Base-by-base conservation (phyloP, 2,888 invertebrate genomes). In the Drosophila sordidula region DNA sequence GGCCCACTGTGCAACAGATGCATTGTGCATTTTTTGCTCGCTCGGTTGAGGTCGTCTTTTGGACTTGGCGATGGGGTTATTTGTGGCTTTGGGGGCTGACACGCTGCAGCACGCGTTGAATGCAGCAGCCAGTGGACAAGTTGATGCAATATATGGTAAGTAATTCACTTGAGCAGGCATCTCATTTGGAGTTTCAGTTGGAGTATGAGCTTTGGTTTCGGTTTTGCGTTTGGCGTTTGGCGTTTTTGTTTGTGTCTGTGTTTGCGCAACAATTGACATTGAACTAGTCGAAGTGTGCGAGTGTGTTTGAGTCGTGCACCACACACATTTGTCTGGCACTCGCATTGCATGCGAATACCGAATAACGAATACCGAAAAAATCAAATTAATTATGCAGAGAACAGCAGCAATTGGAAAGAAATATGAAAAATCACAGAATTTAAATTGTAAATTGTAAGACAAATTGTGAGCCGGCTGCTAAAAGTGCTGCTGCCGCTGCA, bases 191-290 rank as follows among this genome's bases (percentile, higher is more conserved):
- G 29, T 9, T 29, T 29, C 8, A 29, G 29, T 3, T 22, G 22
- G 22, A 29, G 29, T 29, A 8, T 8, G 29, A 29, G 29, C 8
- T 36, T 38, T 18, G 38, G 34, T 26, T 63, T 52, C 25, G 50
- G 14, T 34, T 61, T 49, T 61, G 47, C 5, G 41, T 14, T 51
- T 56, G 12, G 25, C 6, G 36, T 16, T 16, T 39, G 38, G 8
- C 14, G 25, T 45, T 45, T 58, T 34, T 62, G 36, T 62, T 42
- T 72, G 16, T 45, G 39, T 32, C 52, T 55, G 16, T 68, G 45
- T 56, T 67, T 80, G 67, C 68, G 49, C 62, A 66, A 41, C 66
- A 81, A 64, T 77, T 83, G 83, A 79, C 86, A 87, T 83, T 83
- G 88, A 83, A 85, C 83, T 59, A 71, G 62, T 58, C 70, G 44